Conservation (phyloP, 2,888 invertebrate genomes). For the Asteroscopus sphinx region DNA sequence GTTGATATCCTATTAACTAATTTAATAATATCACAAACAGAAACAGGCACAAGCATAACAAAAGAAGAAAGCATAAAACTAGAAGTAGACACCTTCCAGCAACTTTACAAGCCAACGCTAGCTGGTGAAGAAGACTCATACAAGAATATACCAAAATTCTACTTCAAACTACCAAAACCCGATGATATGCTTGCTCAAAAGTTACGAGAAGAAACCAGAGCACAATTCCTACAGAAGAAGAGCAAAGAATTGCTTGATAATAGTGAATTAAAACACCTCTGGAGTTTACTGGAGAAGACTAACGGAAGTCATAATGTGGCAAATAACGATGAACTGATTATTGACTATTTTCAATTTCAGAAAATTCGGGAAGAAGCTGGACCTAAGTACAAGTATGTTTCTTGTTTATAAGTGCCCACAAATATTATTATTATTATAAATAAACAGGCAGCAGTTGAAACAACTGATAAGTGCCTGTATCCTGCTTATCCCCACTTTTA, state of each 20-base stretch:
- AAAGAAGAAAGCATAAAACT: slow-evolving; percentile 83
- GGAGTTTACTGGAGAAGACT: slow-evolving; percentile 95
- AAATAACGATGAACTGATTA: slow-evolving; percentile 93
- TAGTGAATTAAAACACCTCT: slow-evolving; percentile 95
- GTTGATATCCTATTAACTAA: background rate
- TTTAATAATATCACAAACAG: slow-evolving; percentile 57
- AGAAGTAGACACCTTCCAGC: slow-evolving; percentile 89
- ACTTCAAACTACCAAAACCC: slow-evolving; percentile 93
- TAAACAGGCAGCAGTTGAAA: too few species aligned
- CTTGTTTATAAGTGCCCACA: too few species aligned
- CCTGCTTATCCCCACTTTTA: too few species aligned
- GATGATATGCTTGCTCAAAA: slow-evolving; percentile 94
- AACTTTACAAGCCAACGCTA: slow-evolving; percentile 87
- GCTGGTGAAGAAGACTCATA: slow-evolving; percentile 86
- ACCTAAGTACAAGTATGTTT: slow-evolving; percentile 91
- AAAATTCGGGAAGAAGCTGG: slow-evolving; percentile 94
- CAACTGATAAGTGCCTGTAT: too few species aligned
- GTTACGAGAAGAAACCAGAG: slow-evolving; percentile 96
- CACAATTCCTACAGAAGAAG: slow-evolving; percentile 95
- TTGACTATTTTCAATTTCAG: slow-evolving; percentile 95
- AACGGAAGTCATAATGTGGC: slow-evolving; percentile 92
- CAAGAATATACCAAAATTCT: slow-evolving; percentile 93
- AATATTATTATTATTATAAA: too few species aligned
- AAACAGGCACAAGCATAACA: slow-evolving; percentile 77
- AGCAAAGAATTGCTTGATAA: slow-evolving; percentile 96